A percentile compares a stretch with the other conserved stretches of the same genome.
phyloP scores from a whole-genome alignment of 2,797 vertebrate species.

The Decapterus maruadsi region DNA sequence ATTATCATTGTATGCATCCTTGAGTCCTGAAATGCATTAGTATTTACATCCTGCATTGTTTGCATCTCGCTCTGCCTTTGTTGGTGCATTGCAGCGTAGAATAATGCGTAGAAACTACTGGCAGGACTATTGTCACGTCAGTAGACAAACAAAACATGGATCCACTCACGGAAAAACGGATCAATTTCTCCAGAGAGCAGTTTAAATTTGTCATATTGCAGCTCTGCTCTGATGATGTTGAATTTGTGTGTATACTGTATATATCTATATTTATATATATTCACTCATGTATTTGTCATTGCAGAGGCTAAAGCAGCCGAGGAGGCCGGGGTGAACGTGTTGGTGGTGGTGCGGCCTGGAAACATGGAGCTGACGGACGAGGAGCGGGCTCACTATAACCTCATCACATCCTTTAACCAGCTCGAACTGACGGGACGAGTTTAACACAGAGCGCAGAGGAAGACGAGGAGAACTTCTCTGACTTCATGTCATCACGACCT shows the following conservation, averaged over 20 bases:
- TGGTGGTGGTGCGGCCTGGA: constrained; percentile 92
- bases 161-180: too few species aligned
- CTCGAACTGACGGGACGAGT: constrained; percentile 84
- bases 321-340: constrained; percentile 90
- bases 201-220: too few species aligned
- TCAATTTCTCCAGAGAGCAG: too few species aligned
- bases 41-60: too few species aligned
- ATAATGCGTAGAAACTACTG: too few species aligned
- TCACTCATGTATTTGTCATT: constrained; percentile 11
- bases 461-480: constrained; percentile 13
- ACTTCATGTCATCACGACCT: constrained; percentile 21
- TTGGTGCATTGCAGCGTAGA: too few species aligned
- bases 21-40: too few species aligned
- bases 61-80: too few species aligned
- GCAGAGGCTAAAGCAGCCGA: constrained; percentile 96
- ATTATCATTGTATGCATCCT: too few species aligned
- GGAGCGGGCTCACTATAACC: constrained; percentile 89
- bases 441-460: constrained; percentile 56
- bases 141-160: too few species aligned
- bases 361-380: constrained; percentile 95
- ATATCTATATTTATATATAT: background rate
- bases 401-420: constrained; percentile 92
- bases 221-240: background rate
- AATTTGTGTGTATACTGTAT: background rate
- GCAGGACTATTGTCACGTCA: too few species aligned